Evolutionary conservation across 2,888 invertebrate genomes (phyloP).

Genomic region (Eulithis prunata): DNA sequence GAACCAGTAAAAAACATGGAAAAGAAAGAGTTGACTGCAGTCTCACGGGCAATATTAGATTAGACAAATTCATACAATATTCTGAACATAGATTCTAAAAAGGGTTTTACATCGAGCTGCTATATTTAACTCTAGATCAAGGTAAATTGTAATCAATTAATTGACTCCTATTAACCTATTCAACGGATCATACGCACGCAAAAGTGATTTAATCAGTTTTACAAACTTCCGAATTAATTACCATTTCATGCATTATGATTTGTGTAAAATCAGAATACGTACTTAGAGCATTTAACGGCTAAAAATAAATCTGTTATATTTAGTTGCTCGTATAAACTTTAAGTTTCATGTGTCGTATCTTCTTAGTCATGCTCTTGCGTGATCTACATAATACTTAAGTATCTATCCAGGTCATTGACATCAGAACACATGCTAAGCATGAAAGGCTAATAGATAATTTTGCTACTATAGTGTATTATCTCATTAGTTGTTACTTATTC

Average conservation of each 20-base stretch:
- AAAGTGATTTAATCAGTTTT: constrained; percentile 1
- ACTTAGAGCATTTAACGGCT: too few species aligned
- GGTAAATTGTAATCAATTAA: constrained; percentile 11
- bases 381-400: constrained; percentile 33
- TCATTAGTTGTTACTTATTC: constrained; percentile 24
- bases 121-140: constrained; percentile 13
- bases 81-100: neutral
- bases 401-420: constrained; percentile 49
- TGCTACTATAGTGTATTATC: constrained; percentile 10
- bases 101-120: neutral
- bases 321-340: too few species aligned
- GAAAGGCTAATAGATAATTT: constrained; percentile 25
- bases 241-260: neutral
- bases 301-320: too few species aligned
- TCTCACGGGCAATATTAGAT: neutral
- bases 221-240: constrained; percentile 9
- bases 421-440: constrained; percentile 41
- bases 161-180: constrained; percentile 18
- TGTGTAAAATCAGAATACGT: neutral
- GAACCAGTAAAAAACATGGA: neutral
- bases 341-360: too few species aligned
- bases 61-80: too few species aligned
- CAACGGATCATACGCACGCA: constrained; percentile 4
- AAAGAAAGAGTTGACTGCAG: neutral
- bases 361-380: constrained; percentile 39